A percentile compares a stretch with the other conserved stretches of the same genome.
phyloP scores from a whole-genome alignment of 1,140 invertebrate genomes.

The Drosophila novamexicana region DNA sequence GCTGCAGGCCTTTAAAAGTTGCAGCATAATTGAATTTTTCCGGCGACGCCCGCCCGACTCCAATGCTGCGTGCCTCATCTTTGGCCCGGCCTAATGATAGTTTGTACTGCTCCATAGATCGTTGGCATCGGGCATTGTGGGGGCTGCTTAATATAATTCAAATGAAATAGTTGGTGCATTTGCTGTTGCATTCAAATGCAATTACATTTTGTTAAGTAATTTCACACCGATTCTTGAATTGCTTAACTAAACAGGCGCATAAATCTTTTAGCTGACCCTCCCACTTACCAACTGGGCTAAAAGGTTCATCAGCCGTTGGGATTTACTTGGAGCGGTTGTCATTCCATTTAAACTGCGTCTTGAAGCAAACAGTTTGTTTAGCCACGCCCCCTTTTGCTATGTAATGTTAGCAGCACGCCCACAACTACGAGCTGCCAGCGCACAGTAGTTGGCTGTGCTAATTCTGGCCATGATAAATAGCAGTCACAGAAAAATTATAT shows the following conservation, averaged over 20 bases:
- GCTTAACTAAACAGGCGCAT: background rate
- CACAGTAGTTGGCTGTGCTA: slow-evolving; percentile 44
- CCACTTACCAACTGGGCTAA: slow-evolving; percentile 7
- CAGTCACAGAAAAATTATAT: slow-evolving; percentile 49
- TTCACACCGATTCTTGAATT: slow-evolving; percentile 4
- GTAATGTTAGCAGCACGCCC: slow-evolving; percentile 38
- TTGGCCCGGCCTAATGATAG: slow-evolving; percentile 28
- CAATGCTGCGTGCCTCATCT: background rate
- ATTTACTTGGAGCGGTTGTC: slow-evolving; percentile 38
- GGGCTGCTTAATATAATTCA: slow-evolving; percentile 57
- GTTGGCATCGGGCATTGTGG: slow-evolving; percentile 30
- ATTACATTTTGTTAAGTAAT: slow-evolving; percentile 50
- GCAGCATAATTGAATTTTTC: slow-evolving; percentile 23
- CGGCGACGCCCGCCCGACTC: background rate
- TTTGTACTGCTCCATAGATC: slow-evolving; percentile 24
- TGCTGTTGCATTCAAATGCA: slow-evolving; percentile 68
- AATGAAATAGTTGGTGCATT: slow-evolving; percentile 64
- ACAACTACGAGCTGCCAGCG: slow-evolving; percentile 19
- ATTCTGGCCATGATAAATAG: slow-evolving; percentile 72
- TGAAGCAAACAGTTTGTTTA: slow-evolving; percentile 55
- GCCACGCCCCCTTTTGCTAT: slow-evolving; percentile 38
- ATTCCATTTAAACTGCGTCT: slow-evolving; percentile 43
- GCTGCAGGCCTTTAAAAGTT: slow-evolving; percentile 1
- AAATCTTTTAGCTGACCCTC: slow-evolving; percentile 16
- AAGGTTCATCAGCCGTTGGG: slow-evolving; percentile 20